Evolutionary conservation across 2,113 vertebrate species (phyloP).

Genomic region (Anarrhichthys ocellatus): DNA sequence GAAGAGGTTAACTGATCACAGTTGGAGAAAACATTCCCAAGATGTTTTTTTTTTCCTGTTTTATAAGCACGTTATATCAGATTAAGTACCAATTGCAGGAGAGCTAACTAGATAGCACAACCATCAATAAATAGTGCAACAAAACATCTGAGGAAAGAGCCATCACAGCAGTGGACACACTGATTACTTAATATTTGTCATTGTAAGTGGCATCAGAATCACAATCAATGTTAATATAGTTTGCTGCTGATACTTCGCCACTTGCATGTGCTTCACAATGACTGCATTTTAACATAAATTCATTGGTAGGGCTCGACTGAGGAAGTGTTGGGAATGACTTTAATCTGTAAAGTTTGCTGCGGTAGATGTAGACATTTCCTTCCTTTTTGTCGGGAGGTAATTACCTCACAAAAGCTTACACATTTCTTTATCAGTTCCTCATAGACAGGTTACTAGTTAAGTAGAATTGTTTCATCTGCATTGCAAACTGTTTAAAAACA

Average conservation of each 20-base stretch:
- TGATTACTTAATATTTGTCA: background rate
- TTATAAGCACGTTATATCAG: conserved; percentile 1
- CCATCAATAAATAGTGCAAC: background rate
- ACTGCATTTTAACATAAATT: background rate
- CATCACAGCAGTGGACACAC: background rate
- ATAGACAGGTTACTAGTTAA: background rate
- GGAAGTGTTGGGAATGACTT: background rate
- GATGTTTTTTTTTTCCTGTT: background rate
- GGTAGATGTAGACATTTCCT: background rate
- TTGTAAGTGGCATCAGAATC: background rate
- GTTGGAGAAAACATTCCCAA: conserved; percentile 14
- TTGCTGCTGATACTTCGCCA: background rate
- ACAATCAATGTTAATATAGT: conserved; percentile 1
- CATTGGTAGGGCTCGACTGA: background rate
- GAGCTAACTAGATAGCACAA: background rate
- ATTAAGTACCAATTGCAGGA: background rate
- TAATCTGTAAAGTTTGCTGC: background rate
- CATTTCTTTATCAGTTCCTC: background rate
- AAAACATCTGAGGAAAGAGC: conserved; percentile 5
- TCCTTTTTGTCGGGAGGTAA: background rate
- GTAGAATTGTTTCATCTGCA: too few relatives aligned
- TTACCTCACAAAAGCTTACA: background rate
- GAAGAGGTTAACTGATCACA: conserved; percentile 62
- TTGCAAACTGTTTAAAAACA: background rate
- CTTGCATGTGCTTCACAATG: background rate